Base-by-base conservation (phyloP, 2,113 vertebrate species). In the Mobula hypostoma region DNA sequence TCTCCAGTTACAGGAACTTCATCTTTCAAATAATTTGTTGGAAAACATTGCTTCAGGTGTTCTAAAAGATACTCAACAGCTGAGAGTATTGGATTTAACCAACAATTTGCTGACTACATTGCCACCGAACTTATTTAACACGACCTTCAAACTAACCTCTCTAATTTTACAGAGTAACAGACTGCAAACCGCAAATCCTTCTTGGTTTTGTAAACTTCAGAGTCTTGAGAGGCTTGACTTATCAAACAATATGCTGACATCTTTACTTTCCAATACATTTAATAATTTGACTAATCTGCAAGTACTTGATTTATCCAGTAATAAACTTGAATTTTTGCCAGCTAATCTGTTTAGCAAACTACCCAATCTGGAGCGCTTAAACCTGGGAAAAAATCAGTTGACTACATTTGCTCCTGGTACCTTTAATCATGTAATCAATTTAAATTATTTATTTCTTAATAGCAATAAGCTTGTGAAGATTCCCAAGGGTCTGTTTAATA, bases 1-100 rank as follows among this genome's bases (percentile, higher is more conserved):
- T 0, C 96, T 96, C 0, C 85, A 72, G 0, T 96, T 99, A 36
- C 94, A 85, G 77, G 98, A 97, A 56, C 96, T 99, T 32, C 98
- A 98, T 68, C 95, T 99, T 14, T 97, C 97, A 92, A 96, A 94
- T 94, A 99, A 98, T 95, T 94, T 68, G 8, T 95, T 98, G 76
- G 32, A 93, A 29, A 92, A 12, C 14, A 97, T 99, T 15, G 95
- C 97, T 0, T 72, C 95, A 0, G 11, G 95, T 32, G 95, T 98
- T 0, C 96, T 98, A 95, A 94, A 72, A 14, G 96, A 96, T 0
- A 95, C 97, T 56, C 96, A 96, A 11, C n/a, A 56, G 4, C 96
- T 99, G 0, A 85, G 90, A 1, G 95, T 97, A 21, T 95, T 99
- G 77, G 98, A 98, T 70, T 97, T 98, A 0, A 98, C 97, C 0